Evolutionary conservation across 2,113 vertebrate species (phyloP).

Genomic region (Cyprinodon variegatus): DNA sequence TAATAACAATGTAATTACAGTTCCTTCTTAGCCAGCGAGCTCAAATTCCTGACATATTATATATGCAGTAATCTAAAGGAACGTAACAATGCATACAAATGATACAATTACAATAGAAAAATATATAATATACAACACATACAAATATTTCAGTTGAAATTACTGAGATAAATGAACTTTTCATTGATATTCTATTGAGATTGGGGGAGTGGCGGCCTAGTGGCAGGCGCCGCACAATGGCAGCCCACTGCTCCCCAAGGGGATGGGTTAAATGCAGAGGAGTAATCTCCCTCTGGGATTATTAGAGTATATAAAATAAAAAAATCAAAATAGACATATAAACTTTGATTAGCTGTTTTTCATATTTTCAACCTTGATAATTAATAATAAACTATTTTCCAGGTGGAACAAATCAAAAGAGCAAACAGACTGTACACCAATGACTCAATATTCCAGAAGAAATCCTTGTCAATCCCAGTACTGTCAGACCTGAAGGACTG

Average conservation of each 20-base stretch:
- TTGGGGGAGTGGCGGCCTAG: too few relatives aligned
- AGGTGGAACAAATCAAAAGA: slow-evolving; percentile 95
- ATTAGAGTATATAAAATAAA: too few relatives aligned
- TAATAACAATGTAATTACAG: neutral
- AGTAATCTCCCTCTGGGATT: too few relatives aligned
- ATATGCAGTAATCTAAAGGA: neutral
- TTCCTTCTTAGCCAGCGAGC: neutral
- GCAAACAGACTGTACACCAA: slow-evolving; percentile 92
- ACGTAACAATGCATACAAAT: neutral
- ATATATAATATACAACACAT: too few relatives aligned
- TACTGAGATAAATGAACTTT: neutral
- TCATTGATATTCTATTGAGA: neutral
- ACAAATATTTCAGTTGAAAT: neutral
- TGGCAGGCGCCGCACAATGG: too few relatives aligned
- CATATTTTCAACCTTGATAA: neutral
- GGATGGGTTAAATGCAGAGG: too few relatives aligned
- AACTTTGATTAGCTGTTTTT: neutral
- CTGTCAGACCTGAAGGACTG: slow-evolving; percentile 63
- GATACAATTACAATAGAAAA: too few relatives aligned
- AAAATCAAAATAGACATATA: neutral
- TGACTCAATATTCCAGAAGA: slow-evolving; percentile 93
- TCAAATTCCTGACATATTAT: neutral
- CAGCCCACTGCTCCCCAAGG: too few relatives aligned
- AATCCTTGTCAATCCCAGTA: slow-evolving; percentile 85
- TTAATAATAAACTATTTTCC: slow-evolving; percentile 33